Evolutionary conservation across 2,797 vertebrate genomes (phyloP).

Genomic region (Lagodon rhomboides): DNA sequence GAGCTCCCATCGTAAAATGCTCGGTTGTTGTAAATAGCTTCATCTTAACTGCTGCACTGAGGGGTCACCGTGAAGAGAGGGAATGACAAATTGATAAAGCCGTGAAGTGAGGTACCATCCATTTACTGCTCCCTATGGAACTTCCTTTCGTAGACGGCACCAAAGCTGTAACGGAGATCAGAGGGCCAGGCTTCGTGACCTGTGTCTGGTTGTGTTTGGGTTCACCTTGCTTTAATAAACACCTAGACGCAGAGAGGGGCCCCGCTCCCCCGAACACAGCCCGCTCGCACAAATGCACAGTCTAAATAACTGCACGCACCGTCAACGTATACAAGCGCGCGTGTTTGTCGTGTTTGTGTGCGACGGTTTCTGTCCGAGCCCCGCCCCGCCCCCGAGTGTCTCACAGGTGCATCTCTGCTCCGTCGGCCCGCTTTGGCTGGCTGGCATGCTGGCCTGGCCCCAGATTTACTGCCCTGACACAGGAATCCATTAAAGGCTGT

Average conservation of each 20-base stretch:
- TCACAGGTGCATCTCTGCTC: slow-evolving; percentile 85
- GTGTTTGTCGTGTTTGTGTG: slow-evolving; percentile 25
- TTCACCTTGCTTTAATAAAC: slow-evolving; percentile 88
- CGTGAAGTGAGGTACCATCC: slow-evolving; percentile 72
- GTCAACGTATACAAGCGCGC: slow-evolving; percentile 38
- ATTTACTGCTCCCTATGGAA: slow-evolving; percentile 77
- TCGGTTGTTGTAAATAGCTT: slow-evolving; percentile 62
- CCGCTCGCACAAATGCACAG: slow-evolving; percentile 78
- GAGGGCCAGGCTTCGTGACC: slow-evolving; percentile 74
- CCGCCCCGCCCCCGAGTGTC: slow-evolving; percentile 68
- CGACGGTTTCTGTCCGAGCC: slow-evolving; percentile 22
- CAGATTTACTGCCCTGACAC: slow-evolving; percentile 88
- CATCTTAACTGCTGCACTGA: slow-evolving; percentile 56
- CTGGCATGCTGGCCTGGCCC: slow-evolving; percentile 74
- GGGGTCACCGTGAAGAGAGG: slow-evolving; percentile 65
- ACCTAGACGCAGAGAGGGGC: slow-evolving; percentile 77
- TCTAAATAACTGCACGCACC: slow-evolving; percentile 75
- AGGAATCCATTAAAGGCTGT: slow-evolving; percentile 92
- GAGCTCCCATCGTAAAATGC: slow-evolving; percentile 61
- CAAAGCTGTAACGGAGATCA: slow-evolving; percentile 77
- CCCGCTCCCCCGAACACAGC: slow-evolving; percentile 71
- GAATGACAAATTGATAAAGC: slow-evolving; percentile 80
- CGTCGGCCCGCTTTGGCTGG: slow-evolving; percentile 57
- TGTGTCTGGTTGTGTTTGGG: slow-evolving; percentile 81
- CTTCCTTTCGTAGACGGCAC: slow-evolving; percentile 71